Evolutionary conservation across 1,140 invertebrate genomes (phyloP).

Genomic region (Battus philenor): DNA sequence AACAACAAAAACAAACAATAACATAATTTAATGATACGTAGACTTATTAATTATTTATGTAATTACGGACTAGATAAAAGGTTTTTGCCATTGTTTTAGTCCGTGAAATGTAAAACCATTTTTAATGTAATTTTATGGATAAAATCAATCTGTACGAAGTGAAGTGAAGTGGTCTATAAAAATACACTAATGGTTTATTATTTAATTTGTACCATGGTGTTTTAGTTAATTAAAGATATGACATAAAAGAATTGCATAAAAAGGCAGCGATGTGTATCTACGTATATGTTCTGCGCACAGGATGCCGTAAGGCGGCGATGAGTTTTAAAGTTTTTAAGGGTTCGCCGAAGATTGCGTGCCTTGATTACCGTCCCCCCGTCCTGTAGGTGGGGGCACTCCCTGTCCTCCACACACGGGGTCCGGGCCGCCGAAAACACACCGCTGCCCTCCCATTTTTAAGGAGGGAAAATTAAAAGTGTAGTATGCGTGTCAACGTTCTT

Average conservation of each 20-base stretch:
- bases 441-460: conserved; percentile 71
- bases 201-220: too few species aligned
- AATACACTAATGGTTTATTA: too few species aligned
- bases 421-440: conserved; percentile 37
- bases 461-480: conserved; percentile 74
- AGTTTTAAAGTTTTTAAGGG: conserved; percentile 76
- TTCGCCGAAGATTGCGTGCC: conserved; percentile 73
- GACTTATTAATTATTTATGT: too few species aligned
- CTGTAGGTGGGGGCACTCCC: conserved; percentile 21
- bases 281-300: conserved; percentile 25
- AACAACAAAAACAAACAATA: too few species aligned
- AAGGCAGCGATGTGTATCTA: conserved; percentile 16
- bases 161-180: too few species aligned
- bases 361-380: conserved; percentile 61
- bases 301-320: conserved; percentile 52
- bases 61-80: too few species aligned
- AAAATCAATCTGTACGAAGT: too few species aligned
- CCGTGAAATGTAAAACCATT: too few species aligned
- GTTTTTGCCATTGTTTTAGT: too few species aligned
- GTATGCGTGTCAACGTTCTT: conserved; percentile 28
- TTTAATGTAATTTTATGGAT: too few species aligned
- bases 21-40: too few species aligned
- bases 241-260: conserved; percentile 6
- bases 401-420: conserved; percentile 43
- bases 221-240: conserved; percentile 8